Percentiles rank a stretch among this genome's conserved stretches.
Conservation (phyloP, 2,888 invertebrate genomes). For the Diploptera punctata region DNA sequence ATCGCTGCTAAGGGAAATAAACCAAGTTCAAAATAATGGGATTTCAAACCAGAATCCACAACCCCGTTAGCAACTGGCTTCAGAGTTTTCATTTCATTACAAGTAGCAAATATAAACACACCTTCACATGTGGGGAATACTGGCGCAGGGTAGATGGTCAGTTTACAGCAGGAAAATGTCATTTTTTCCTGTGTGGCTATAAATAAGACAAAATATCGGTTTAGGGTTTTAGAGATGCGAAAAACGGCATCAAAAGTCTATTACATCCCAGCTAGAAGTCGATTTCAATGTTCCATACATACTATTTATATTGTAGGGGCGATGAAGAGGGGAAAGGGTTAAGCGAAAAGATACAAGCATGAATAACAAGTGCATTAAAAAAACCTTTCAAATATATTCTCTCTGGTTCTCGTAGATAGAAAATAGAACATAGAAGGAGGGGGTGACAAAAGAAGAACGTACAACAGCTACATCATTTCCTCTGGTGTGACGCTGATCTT, state of each 20-base stretch:
- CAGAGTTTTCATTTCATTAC: constrained; percentile 18
- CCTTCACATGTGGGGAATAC: neutral
- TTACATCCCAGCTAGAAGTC: constrained; percentile 21
- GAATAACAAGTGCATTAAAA: constrained; percentile 26
- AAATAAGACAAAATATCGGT: constrained; percentile 35
- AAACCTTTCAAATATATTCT: constrained; percentile 12
- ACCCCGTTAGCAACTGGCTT: neutral
- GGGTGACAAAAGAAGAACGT: constrained; percentile 7
- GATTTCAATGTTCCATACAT: constrained; percentile 16
- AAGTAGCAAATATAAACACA: neutral
- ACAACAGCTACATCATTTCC: constrained; percentile 9
- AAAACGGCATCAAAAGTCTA: constrained; percentile 23
- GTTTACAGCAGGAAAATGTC: constrained; percentile 36
- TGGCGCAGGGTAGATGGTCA: neutral
- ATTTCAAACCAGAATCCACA: constrained; percentile 30
- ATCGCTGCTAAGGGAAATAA: constrained; percentile 21
- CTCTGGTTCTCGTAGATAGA: constrained; percentile 9
- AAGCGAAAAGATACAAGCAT: constrained; percentile 14
- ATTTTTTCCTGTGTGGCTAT: constrained; percentile 38
- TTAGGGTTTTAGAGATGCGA: constrained; percentile 15
- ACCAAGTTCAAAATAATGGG: constrained; percentile 28
- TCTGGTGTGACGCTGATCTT: constrained; percentile 11
- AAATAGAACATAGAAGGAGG: neutral
- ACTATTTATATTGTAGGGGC: neutral
- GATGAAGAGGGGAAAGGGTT: neutral